Percentiles rank a stretch among this genome's conserved stretches.
These are phyloP conservation scores for Gasterosteus nipponicus DNA, from an alignment of 2,113 vertebrate genomes.

Conservation along the genomic window DNA sequence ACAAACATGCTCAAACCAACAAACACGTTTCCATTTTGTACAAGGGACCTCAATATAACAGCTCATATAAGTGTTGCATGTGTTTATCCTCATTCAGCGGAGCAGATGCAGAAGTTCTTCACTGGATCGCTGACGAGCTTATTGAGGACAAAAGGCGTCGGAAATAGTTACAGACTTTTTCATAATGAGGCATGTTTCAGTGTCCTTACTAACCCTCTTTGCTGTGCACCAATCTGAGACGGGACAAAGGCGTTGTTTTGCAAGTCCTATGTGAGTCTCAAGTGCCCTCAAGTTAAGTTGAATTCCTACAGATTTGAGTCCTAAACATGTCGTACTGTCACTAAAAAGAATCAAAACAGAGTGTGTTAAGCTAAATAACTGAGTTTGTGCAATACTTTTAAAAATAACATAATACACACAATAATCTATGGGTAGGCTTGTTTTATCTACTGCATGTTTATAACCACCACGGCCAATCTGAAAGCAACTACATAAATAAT, in stretches of 20 bases:
- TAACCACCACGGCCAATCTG: not conserved
- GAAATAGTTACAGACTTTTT: not conserved
- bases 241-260: not conserved
- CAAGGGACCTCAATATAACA: not conserved
- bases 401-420: no score
- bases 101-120: not conserved
- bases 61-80: not conserved
- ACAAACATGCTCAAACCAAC: constrained; percentile 6
- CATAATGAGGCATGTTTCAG: not conserved
- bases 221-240: not conserved
- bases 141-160: not conserved
- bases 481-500: not conserved
- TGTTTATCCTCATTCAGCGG: not conserved
- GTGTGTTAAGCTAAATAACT: not conserved
- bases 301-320: not conserved
- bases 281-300: not conserved
- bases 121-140: not conserved
- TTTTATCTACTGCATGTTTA: not conserved
- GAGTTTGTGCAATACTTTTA: not conserved
- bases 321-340: not conserved
- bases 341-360: not conserved
- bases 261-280: not conserved
- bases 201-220: not conserved
- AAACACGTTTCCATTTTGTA: not conserved
- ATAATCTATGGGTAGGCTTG: not conserved